phyloP scores from a whole-genome alignment of 1,140 invertebrate genomes.

The Diploscapter pachys region DNA sequence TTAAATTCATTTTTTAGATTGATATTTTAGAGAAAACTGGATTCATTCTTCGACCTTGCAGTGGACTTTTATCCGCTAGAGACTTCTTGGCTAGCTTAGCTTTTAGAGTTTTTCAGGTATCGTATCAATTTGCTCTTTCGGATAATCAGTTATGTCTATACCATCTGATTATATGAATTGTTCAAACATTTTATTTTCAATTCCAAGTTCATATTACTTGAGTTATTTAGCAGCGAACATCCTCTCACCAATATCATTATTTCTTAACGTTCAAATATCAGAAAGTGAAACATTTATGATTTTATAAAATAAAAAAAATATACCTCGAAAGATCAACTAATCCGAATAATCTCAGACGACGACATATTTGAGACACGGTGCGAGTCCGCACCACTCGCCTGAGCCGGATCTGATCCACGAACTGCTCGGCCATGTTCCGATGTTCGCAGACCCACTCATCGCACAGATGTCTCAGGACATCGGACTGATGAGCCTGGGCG shows the following conservation, averaged over 20 bases:
- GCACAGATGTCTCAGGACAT: slow-evolving; percentile 68
- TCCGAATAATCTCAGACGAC: slow-evolving; percentile 73
- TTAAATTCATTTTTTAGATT: no score
- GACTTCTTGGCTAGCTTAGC: slow-evolving; percentile 89
- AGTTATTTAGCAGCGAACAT: no score
- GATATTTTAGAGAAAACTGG: slow-evolving; percentile 74
- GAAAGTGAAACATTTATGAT: no score
- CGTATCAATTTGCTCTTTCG: background rate
- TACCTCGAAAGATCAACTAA: no score
- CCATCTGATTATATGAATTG: no score
- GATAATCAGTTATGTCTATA: no score
- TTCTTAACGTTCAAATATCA: no score
- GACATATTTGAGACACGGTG: slow-evolving; percentile 90
- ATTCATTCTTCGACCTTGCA: slow-evolving; percentile 90
- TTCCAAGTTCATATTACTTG: no score
- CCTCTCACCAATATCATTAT: no score
- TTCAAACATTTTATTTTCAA: no score
- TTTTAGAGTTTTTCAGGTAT: slow-evolving; percentile 79
- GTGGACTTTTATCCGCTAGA: slow-evolving; percentile 87
- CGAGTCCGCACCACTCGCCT: slow-evolving; percentile 91
- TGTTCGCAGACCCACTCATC: slow-evolving; percentile 65
- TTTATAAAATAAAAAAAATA: no score
- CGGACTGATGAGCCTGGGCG: slow-evolving; percentile 77
- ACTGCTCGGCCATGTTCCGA: slow-evolving; percentile 66
- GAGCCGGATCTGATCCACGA: slow-evolving; percentile 77